Percentiles rank a stretch among this genome's conserved stretches.
Conservation (phyloP, 2,888 invertebrate genomes). For the Apamea crenata region DNA sequence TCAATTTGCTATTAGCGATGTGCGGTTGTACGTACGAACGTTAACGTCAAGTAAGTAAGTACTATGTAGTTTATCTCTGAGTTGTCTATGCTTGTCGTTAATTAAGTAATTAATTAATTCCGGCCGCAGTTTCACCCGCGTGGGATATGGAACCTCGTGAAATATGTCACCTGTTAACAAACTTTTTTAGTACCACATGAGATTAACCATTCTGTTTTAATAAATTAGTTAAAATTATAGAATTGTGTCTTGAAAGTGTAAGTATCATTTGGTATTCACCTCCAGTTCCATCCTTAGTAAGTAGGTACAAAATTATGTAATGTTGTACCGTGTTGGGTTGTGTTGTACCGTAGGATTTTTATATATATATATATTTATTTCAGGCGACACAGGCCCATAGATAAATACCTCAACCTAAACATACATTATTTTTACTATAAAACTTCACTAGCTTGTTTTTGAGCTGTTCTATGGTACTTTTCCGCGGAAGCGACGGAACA, state of each 20-base stretch:
- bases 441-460: too few relatives aligned
- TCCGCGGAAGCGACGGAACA: too few relatives aligned
- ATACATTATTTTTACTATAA: too few relatives aligned
- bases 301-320: not conserved
- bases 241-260: not conserved
- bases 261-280: not conserved
- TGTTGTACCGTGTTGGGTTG: too few relatives aligned
- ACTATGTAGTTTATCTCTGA: constrained; percentile 37
- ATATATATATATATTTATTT: too few relatives aligned
- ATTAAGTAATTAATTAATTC: constrained; percentile 47
- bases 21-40: not conserved
- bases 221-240: not conserved
- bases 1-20: too few relatives aligned
- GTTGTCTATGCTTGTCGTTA: constrained; percentile 32
- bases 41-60: constrained; percentile 12
- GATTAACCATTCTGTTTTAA: constrained; percentile 6
- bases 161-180: constrained; percentile 19
- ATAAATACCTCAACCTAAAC: too few relatives aligned
- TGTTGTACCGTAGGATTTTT: too few relatives aligned
- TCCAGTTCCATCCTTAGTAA: not conserved
- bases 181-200: constrained; percentile 8
- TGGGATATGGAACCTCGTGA: constrained; percentile 9
- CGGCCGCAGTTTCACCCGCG: constrained; percentile 1
- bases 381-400: too few relatives aligned
- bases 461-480: too few relatives aligned